Conservation (phyloP, 2,113 vertebrate genomes). For the Scartelaos histophorus region DNA sequence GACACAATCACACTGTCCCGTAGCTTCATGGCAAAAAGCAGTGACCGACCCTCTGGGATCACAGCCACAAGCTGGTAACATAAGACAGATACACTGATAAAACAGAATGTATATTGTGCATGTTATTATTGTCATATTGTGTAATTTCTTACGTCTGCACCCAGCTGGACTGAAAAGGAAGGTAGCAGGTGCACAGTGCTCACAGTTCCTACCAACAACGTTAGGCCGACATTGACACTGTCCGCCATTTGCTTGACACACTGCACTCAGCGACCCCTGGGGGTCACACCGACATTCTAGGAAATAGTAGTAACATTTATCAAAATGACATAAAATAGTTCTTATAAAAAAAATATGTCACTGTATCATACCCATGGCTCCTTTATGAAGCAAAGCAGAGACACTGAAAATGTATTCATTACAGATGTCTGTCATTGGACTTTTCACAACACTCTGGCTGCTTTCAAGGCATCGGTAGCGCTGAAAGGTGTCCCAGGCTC, state of each 20-base stretch:
- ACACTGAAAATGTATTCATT: conserved; percentile 92
- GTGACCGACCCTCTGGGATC: conserved; percentile 80
- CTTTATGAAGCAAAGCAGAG: conserved; percentile 90
- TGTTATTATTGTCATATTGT: not conserved
- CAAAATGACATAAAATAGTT: not conserved
- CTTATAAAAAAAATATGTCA: not conserved
- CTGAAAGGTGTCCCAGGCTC: conserved; percentile 92
- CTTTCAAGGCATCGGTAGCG: conserved; percentile 94
- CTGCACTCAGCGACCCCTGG: conserved; percentile 87
- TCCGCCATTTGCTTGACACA: conserved; percentile 88
- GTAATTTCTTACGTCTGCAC: conserved; percentile 82
- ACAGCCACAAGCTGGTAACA: conserved; percentile 84
- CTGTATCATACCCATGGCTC: conserved; percentile 79
- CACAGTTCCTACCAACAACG: conserved; percentile 86
- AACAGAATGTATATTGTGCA: not conserved
- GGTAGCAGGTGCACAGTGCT: conserved; percentile 86
- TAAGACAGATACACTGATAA: not conserved
- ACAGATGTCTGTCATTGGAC: conserved; percentile 91
- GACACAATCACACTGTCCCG: conserved; percentile 89
- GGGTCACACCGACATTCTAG: conserved; percentile 91
- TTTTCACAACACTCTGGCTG: conserved; percentile 92
- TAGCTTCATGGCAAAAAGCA: conserved; percentile 83
- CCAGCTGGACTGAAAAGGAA: conserved; percentile 87
- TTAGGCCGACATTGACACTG: conserved; percentile 91
- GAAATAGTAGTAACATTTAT: not conserved